Percentiles rank a stretch among this genome's conserved stretches.
phyloP scores from a whole-genome alignment of 1,140 invertebrate genomes.

The Drosophila nannoptera region DNA sequence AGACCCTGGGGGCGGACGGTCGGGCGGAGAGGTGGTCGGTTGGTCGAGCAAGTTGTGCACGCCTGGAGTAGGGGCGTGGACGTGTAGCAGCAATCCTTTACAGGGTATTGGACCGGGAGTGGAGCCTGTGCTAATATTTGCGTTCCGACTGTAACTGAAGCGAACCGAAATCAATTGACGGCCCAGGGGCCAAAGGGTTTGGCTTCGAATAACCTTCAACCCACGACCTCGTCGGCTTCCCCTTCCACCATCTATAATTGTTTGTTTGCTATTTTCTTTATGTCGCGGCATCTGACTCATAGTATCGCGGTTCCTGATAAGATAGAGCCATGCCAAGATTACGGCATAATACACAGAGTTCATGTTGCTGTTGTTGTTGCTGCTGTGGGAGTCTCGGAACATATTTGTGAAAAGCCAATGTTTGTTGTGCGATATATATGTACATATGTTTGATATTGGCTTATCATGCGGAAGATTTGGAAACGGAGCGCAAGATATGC shows the following conservation, averaged over 20 bases:
- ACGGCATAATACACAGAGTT: background rate
- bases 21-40: background rate
- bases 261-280: conserved; percentile 7
- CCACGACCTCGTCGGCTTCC: no score
- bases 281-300: conserved; percentile 24
- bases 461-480: background rate
- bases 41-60: no score
- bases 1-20: conserved; percentile 9
- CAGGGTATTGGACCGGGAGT: background rate
- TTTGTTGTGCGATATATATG: background rate
- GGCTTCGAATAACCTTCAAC: no score
- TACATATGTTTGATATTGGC: background rate
- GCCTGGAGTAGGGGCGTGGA: background rate
- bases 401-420: background rate
- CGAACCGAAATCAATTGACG: conserved; percentile 59
- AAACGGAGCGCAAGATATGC: background rate
- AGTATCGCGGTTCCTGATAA: conserved; percentile 25
- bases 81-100: no score
- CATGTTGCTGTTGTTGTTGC: conserved; percentile 1
- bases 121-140: conserved; percentile 63
- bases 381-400: conserved; percentile 6
- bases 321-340: conserved; percentile 15
- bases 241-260: background rate
- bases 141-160: conserved; percentile 55
- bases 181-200: conserved; percentile 21